Evolutionary conservation across 2,797 vertebrate species (phyloP).

Genomic region (Allobates femoralis): DNA sequence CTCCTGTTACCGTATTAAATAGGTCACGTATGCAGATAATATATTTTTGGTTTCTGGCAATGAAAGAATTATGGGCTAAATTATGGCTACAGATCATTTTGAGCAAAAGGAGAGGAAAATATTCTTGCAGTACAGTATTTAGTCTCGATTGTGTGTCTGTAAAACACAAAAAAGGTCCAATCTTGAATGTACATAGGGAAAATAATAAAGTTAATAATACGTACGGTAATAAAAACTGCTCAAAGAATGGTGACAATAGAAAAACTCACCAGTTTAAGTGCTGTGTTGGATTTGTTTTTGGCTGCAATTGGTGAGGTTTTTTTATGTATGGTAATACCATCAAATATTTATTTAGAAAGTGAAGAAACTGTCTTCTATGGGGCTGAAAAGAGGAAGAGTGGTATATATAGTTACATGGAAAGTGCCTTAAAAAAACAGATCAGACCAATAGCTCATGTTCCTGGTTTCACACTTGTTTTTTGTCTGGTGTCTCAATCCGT

Average conservation of each 20-base stretch:
- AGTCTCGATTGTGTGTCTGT: not conserved
- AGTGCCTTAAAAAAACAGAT: not conserved
- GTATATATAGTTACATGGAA: not conserved
- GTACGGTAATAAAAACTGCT: too few relatives aligned
- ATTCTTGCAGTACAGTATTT: not conserved
- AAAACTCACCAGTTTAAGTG: too few relatives aligned
- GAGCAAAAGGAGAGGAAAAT: not conserved
- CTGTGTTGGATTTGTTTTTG: too few relatives aligned
- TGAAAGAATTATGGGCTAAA: not conserved
- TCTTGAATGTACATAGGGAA: not conserved
- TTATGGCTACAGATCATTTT: not conserved
- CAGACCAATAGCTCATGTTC: too few relatives aligned
- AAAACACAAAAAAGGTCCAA: not conserved
- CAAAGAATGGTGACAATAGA: too few relatives aligned
- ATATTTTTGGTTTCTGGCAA: slow-evolving; percentile 13
- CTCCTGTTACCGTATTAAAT: slow-evolving; percentile 31
- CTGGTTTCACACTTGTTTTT: too few relatives aligned
- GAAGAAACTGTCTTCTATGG: not conserved
- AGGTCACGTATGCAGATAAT: slow-evolving; percentile 18
- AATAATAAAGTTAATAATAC: not conserved
- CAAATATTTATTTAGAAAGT: not conserved
- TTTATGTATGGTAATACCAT: too few relatives aligned
- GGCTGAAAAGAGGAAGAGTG: not conserved
- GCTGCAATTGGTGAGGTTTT: too few relatives aligned
- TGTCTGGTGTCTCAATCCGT: too few relatives aligned